Conservation (phyloP, 2,797 vertebrate species). For the Danio aesculapii region DNA sequence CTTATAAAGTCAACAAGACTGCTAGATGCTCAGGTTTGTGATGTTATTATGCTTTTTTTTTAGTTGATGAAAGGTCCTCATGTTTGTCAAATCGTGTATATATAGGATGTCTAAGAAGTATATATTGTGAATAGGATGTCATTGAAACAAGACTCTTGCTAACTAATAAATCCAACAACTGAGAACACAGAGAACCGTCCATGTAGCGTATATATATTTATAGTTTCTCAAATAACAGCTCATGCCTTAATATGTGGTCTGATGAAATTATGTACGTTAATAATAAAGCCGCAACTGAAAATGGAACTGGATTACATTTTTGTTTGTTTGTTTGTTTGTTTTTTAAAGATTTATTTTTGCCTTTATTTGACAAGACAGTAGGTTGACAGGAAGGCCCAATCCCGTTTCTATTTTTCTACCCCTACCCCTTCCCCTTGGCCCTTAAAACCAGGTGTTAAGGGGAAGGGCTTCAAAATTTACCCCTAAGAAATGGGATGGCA, state of each 20-base stretch:
- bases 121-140: slow-evolving; percentile 61
- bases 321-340: too few relatives aligned
- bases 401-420: too few relatives aligned
- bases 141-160: slow-evolving; percentile 51
- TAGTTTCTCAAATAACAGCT: slow-evolving; percentile 31
- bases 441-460: too few relatives aligned
- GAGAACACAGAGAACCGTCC: slow-evolving; percentile 30
- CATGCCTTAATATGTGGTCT: slow-evolving; percentile 38
- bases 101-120: slow-evolving; percentile 46
- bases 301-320: neutral
- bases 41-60: slow-evolving; percentile 39
- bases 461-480: too few relatives aligned
- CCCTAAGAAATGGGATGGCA: too few relatives aligned
- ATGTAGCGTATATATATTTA: slow-evolving; percentile 29
- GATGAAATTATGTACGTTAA: slow-evolving; percentile 29
- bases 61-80: slow-evolving; percentile 33
- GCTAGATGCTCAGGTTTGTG: slow-evolving; percentile 41
- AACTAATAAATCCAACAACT: slow-evolving; percentile 14
- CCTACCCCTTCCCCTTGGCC: too few relatives aligned
- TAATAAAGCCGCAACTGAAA: slow-evolving; percentile 29
- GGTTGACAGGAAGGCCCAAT: too few relatives aligned
- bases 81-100: slow-evolving; percentile 57
- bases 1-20: neutral
- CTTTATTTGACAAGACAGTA: too few relatives aligned
- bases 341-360: too few relatives aligned